Conservation (phyloP, 2,888 invertebrate genomes). For the Trichacis sp. region DNA sequence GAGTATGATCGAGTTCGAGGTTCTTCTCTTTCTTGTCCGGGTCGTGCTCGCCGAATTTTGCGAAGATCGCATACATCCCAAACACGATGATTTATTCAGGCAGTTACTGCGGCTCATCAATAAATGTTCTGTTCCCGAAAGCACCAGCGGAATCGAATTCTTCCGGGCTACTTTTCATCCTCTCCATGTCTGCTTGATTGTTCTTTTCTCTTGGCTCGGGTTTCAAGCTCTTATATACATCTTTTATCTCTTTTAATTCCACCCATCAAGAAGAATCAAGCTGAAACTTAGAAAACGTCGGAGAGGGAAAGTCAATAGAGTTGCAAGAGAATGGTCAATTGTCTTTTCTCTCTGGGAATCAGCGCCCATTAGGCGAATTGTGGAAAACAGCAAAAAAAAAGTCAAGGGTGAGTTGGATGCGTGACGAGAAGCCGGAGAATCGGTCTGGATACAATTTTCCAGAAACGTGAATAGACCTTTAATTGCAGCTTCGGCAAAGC, state of each 20-base stretch:
- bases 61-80: conserved; percentile 18
- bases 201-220: conserved; percentile 18
- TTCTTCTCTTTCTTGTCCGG: conserved; percentile 11
- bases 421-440: conserved; percentile 17
- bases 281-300: conserved; percentile 32
- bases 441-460: conserved; percentile 26
- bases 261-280: conserved; percentile 33
- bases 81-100: conserved; percentile 6
- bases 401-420: conserved; percentile 9
- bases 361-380: conserved; percentile 46
- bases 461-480: conserved; percentile 28
- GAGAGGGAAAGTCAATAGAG: conserved; percentile 44
- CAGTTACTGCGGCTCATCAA: conserved; percentile 4
- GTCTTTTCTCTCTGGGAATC: conserved; percentile 45
- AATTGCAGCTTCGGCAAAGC: conserved; percentile 16
- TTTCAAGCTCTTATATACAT: not conserved
- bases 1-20: conserved; percentile 57
- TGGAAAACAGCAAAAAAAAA: conserved; percentile 34
- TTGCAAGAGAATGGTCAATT: conserved; percentile 45
- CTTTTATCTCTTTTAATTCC: conserved; percentile 29
- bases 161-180: conserved; percentile 29
- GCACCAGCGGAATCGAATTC: conserved; percentile 3
- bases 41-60: conserved; percentile 10
- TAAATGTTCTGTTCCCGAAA: conserved; percentile 5
- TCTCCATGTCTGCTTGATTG: conserved; percentile 25